These are phyloP conservation scores for Upupa epops DNA, from an alignment of 2,113 vertebrate species.

Conservation along the genomic window DNA sequence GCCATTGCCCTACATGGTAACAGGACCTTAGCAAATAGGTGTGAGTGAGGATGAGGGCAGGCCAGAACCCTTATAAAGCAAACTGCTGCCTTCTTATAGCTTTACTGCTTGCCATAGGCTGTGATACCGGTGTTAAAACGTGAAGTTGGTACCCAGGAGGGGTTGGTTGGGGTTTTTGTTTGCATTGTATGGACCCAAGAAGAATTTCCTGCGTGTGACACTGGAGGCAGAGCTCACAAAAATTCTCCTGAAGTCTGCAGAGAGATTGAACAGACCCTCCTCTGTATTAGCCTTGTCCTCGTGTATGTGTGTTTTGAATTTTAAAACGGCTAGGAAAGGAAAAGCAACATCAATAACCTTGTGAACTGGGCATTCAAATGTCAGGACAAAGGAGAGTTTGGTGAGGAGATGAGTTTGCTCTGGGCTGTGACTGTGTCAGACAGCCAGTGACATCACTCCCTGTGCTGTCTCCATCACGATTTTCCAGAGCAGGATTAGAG, in stretches of 20 bases:
- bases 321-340: constrained; percentile 46
- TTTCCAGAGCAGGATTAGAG: constrained; percentile 64
- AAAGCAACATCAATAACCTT: not conserved
- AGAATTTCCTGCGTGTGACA: constrained; percentile 31
- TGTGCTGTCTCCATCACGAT: constrained; percentile 49
- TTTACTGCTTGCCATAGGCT: not conserved
- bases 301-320: constrained; percentile 52
- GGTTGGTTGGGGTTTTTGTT: constrained; percentile 33
- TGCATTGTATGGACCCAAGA: constrained; percentile 4
- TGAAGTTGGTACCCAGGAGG: constrained; percentile 22
- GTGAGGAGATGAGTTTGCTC: constrained; percentile 24
- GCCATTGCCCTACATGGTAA: not conserved
- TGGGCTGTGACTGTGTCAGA: constrained; percentile 23
- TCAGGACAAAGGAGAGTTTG: constrained; percentile 20
- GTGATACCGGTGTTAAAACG: not conserved
- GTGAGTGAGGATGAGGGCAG: not conserved
- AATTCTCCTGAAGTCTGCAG: constrained; percentile 50
- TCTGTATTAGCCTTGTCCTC: constrained; percentile 42
- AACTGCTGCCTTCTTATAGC: not conserved
- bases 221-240: constrained; percentile 41
- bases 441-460: constrained; percentile 54
- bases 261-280: constrained; percentile 3
- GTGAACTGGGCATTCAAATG: not conserved
- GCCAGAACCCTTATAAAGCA: not conserved
- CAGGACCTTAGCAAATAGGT: constrained; percentile 9